phyloP scores from a whole-genome alignment of 2,888 invertebrate species.

The Amphiduros pacificus region DNA sequence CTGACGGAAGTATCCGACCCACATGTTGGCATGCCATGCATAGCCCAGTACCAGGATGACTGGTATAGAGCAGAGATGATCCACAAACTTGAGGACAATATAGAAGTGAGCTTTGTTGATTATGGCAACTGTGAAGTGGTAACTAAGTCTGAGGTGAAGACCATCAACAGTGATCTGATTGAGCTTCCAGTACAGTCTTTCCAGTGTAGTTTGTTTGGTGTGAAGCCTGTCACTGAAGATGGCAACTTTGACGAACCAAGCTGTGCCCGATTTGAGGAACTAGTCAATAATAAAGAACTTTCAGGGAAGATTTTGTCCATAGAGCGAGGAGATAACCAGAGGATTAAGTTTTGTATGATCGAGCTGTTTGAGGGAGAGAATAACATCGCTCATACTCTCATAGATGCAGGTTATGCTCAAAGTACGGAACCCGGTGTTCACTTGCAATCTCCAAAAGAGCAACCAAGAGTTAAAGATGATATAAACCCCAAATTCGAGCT shows the following conservation, averaged over 20 bases:
- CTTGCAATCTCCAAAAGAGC: too few relatives aligned
- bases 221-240: constrained; percentile 41
- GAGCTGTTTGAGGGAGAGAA: too few relatives aligned
- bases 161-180: constrained; percentile 39
- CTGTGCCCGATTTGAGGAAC: constrained; percentile 13
- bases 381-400: too few relatives aligned
- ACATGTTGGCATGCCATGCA: constrained; percentile 1
- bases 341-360: too few relatives aligned
- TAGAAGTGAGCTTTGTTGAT: constrained; percentile 55
- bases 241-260: constrained; percentile 4
- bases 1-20: constrained; percentile 35
- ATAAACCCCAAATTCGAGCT: too few relatives aligned
- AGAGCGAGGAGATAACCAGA: too few relatives aligned
- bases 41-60: background rate
- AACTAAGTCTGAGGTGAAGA: constrained; percentile 34
- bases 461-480: too few relatives aligned
- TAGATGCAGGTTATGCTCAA: too few relatives aligned
- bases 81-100: constrained; percentile 34
- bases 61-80: too few relatives aligned
- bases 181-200: constrained; percentile 42
- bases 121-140: constrained; percentile 55
- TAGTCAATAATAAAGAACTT: constrained; percentile 10
- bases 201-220: constrained; percentile 35
- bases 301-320: background rate
- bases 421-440: too few relatives aligned